These are phyloP conservation scores for Aplodontia rufa DNA, from an alignment of 2,113 vertebrate genomes.

Conservation along the genomic window DNA sequence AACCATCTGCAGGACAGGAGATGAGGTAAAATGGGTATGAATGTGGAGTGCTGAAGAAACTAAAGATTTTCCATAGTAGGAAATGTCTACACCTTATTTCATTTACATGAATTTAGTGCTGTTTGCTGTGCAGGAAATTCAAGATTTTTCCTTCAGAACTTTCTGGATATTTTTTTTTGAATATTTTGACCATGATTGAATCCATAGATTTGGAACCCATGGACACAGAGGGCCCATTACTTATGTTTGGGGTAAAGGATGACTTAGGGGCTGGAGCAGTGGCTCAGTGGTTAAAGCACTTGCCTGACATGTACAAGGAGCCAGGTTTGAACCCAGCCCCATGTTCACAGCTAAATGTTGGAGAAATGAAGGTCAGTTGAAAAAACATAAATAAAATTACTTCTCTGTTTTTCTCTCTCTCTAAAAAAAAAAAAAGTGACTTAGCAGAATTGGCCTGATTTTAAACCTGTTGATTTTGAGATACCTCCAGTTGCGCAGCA, in stretches of 20 bases:
- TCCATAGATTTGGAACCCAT: not conserved
- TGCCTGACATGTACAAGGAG: too few species aligned
- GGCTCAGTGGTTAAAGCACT: too few species aligned
- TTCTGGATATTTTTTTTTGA: not conserved
- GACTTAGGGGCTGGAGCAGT: too few species aligned
- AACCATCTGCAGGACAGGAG: not conserved
- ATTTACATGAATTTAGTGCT: not conserved
- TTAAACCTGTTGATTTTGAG: not conserved
- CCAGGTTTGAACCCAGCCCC: too few species aligned
- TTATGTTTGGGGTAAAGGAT: not conserved
- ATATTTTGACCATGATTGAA: not conserved
- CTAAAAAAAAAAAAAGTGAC: too few species aligned
- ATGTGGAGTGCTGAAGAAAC: not conserved
- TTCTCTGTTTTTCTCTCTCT: too few species aligned
- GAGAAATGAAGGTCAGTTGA: too few species aligned
- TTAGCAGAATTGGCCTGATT: not conserved
- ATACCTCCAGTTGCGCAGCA: not conserved
- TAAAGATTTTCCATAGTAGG: too few species aligned
- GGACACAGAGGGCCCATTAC: not conserved
- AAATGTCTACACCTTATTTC: not conserved
- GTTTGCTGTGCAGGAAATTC: not conserved
- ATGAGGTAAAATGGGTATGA: not conserved
- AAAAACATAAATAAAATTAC: too few species aligned
- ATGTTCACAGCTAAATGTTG: too few species aligned
- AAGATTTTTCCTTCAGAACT: not conserved